These are phyloP conservation scores for Okapia johnstoni DNA, from an alignment of 2,113 vertebrate species.

Conservation along the genomic window DNA sequence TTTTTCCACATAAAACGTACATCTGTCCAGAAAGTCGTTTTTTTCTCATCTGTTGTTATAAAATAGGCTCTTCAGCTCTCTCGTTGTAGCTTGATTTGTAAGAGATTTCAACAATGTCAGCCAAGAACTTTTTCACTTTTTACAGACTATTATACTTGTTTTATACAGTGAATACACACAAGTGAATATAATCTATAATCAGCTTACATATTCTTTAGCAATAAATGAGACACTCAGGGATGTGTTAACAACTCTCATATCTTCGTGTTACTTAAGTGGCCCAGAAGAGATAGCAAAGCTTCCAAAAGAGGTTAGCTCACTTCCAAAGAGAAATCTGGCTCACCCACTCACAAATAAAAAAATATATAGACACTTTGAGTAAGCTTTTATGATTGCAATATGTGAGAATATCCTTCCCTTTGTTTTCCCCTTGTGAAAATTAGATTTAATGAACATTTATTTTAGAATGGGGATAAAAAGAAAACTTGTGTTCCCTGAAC, in stretches of 20 bases:
- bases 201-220: not conserved
- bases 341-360: not conserved
- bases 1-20: not conserved
- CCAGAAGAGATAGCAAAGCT: constrained; percentile 1
- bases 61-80: not conserved
- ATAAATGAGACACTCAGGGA: not conserved
- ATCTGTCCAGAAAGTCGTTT: not conserved
- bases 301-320: not conserved
- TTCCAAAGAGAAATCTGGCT: not conserved
- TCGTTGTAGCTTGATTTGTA: not conserved
- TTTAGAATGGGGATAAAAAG: not conserved
- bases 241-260: not conserved
- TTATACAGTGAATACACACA: not conserved
- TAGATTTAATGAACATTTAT: constrained; percentile 5
- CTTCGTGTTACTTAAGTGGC: constrained; percentile 16
- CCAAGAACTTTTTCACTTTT: not conserved
- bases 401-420: not conserved
- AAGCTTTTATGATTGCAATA: not conserved
- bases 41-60: not conserved
- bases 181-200: not conserved
- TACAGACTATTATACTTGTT: not conserved
- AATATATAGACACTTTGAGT: not conserved
- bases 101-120: not conserved
- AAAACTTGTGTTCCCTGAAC: not conserved
- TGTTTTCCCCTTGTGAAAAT: not conserved